Evolutionary conservation across 2,113 vertebrate genomes (phyloP).

Genomic region (Rhinopomastus cyanomelas): DNA sequence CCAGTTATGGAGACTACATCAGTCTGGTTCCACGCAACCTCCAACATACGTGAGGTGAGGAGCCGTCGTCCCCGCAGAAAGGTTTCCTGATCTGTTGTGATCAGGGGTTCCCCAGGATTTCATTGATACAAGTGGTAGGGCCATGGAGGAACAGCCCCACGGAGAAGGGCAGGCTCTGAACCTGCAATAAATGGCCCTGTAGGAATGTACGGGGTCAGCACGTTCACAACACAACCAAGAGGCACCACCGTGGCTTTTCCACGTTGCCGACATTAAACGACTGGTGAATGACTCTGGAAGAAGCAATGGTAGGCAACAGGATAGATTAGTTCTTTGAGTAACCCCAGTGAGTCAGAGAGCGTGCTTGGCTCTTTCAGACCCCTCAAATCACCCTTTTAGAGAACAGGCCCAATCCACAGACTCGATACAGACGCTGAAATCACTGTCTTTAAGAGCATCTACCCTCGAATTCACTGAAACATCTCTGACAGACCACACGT

Average conservation of each 20-base stretch:
- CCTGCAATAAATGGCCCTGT: background rate
- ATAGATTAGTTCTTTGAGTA: background rate
- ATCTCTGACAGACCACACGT: conserved; percentile 14
- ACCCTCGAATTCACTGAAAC: background rate
- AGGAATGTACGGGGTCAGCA: background rate
- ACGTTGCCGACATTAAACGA: background rate
- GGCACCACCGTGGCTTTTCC: background rate
- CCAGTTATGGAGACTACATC: background rate
- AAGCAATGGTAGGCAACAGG: background rate
- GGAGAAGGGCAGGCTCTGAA: background rate
- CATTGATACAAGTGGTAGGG: background rate
- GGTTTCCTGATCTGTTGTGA: background rate
- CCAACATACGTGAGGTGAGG: background rate
- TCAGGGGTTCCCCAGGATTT: background rate
- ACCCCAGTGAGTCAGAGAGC: background rate
- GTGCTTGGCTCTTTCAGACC: background rate
- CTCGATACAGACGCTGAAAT: background rate
- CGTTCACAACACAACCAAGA: background rate
- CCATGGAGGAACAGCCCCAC: background rate
- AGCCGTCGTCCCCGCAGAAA: background rate
- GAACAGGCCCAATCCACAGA: background rate
- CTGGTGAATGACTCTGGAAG: background rate
- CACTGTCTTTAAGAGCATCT: background rate
- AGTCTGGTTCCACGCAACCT: background rate
- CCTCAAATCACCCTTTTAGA: background rate